A percentile compares a stretch with the other conserved stretches of the same genome.
Conservation (phyloP, 1,140 invertebrate species). For the Drosophila prosaltans region DNA sequence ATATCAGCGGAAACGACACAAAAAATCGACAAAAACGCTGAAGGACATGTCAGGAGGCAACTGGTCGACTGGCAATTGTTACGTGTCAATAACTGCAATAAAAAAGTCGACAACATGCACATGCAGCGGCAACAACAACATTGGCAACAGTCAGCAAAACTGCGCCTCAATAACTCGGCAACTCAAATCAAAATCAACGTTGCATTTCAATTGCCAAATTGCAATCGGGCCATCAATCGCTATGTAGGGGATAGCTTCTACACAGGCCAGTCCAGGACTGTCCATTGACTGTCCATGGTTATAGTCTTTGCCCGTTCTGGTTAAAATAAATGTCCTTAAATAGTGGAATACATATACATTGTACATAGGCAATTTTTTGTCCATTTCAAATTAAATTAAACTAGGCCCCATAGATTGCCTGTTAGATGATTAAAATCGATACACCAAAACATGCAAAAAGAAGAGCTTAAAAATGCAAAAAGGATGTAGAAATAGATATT, state of each 20-base stretch:
- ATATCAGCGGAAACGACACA: slow-evolving; percentile 68
- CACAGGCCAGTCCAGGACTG: background rate
- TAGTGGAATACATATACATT: slow-evolving; percentile 38
- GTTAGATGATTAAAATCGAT: slow-evolving; percentile 30
- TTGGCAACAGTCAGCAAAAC: slow-evolving; percentile 20
- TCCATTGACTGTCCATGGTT: slow-evolving; percentile 13
- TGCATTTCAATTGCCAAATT: slow-evolving; percentile 78
- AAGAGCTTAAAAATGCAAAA: background rate
- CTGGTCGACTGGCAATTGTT: slow-evolving; percentile 59
- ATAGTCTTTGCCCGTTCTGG: slow-evolving; percentile 39
- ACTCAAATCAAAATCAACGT: slow-evolving; percentile 76
- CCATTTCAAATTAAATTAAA: slow-evolving; percentile 70
- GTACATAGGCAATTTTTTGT: slow-evolving; percentile 42
- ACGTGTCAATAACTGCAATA: slow-evolving; percentile 80
- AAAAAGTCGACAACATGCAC: slow-evolving; percentile 55
- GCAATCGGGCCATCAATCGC: slow-evolving; percentile 55
- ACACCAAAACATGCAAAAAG: slow-evolving; percentile 2
- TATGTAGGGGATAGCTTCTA: slow-evolving; percentile 31
- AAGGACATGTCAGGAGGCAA: slow-evolving; percentile 23
- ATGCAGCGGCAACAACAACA: slow-evolving; percentile 21
- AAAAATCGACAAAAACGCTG: slow-evolving; percentile 51
- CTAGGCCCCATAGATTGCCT: slow-evolving; percentile 54
- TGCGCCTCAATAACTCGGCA: slow-evolving; percentile 73
- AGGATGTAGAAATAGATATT: background rate
- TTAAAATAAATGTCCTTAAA: slow-evolving; percentile 72